Conservation (phyloP, 53 echinoderm and acorn worm species). For the Actinopyga echinites region DNA sequence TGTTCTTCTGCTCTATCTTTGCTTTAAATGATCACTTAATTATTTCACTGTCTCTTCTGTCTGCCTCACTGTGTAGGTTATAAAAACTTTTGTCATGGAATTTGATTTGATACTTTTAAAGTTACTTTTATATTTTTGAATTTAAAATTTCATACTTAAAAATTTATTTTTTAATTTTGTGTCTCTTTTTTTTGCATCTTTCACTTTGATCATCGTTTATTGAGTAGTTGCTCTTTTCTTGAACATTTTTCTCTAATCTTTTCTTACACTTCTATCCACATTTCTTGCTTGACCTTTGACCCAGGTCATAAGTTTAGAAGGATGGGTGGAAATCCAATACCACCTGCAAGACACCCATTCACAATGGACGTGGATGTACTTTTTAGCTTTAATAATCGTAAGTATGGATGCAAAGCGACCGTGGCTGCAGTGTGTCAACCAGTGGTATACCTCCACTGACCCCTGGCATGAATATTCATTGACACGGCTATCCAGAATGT, state of each 20-base stretch:
- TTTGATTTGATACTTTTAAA: no score
- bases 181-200: neutral
- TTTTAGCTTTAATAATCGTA: conserved; percentile 99
- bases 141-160: neutral
- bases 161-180: neutral
- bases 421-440: neutral
- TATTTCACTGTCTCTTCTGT: no score
- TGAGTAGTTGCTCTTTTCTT: neutral
- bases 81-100: no score
- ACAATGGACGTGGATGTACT: conserved; percentile 95
- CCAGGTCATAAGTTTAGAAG: conserved; percentile 98
- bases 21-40: no score
- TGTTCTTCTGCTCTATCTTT: no score
- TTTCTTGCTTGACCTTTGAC: conserved; percentile 34
- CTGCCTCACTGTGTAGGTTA: no score
- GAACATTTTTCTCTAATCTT: neutral
- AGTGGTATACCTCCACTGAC: neutral
- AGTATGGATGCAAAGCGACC: conserved; percentile 64
- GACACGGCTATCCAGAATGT: neutral
- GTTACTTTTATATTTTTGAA: no score
- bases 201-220: neutral
- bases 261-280: conserved; percentile 26
- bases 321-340: conserved; percentile 99
- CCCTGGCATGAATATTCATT: conserved; percentile 21
- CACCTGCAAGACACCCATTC: conserved; percentile 85